Percentiles rank a stretch among this genome's conserved stretches.
Evolutionary conservation across 2,797 vertebrate genomes (phyloP).

Genomic region (Falco naumanni): DNA sequence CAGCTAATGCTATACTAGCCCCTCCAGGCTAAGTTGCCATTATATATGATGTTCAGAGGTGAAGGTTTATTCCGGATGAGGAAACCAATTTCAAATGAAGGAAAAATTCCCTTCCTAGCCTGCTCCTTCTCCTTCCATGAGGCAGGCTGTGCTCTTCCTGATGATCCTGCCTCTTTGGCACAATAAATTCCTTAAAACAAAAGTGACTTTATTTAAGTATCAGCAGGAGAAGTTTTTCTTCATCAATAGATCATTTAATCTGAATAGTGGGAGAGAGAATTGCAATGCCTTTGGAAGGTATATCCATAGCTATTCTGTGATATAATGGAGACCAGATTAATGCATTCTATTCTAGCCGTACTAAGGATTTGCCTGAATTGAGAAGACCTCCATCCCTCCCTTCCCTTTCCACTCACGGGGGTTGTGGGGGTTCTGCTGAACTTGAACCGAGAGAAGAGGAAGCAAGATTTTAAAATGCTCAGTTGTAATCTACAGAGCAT

Average conservation of each 20-base stretch:
- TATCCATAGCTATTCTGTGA: not conserved
- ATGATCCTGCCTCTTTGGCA: not conserved
- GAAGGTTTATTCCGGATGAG: not conserved
- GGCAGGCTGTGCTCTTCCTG: not conserved
- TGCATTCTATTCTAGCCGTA: not conserved
- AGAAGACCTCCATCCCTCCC: not conserved
- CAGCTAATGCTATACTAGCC: not conserved
- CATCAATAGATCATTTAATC: not conserved
- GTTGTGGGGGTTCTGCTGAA: not conserved
- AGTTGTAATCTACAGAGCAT: not conserved
- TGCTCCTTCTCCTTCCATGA: not conserved
- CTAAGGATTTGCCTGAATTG: not conserved
- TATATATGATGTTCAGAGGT: not conserved
- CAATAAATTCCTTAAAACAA: not conserved
- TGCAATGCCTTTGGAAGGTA: not conserved
- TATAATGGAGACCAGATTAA: not conserved
- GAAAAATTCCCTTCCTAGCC: not conserved
- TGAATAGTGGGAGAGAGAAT: not conserved
- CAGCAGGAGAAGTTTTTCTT: not conserved
- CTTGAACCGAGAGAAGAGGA: not conserved
- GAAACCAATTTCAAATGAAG: not conserved
- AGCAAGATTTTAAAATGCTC: not conserved
- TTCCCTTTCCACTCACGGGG: not conserved
- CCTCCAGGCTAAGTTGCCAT: not conserved
- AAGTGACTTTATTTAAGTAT: not conserved